Conservation (phyloP, 2,888 invertebrate genomes). For the Phymatocera aterrima region DNA sequence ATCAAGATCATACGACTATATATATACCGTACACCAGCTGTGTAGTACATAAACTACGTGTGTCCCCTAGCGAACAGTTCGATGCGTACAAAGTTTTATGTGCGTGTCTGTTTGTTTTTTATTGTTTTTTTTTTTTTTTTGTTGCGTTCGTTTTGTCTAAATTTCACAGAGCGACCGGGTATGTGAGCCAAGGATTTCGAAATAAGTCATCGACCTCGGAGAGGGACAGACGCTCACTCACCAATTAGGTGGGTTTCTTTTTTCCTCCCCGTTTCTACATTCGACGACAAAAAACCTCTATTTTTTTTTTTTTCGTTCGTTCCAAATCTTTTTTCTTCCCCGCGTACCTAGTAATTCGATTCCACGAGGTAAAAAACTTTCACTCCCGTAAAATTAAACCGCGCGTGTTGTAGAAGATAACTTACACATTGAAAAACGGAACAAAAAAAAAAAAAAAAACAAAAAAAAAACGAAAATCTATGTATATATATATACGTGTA, state of each 20-base stretch:
- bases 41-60: too few species aligned
- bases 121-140: background rate
- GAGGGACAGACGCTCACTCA: background rate
- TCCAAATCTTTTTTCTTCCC: background rate
- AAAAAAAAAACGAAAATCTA: too few species aligned
- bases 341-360: background rate
- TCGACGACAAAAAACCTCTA: background rate
- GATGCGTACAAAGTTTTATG: too few species aligned
- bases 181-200: conserved; percentile 44
- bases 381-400: conserved; percentile 25
- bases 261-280: background rate
- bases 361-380: background rate
- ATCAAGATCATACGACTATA: too few species aligned
- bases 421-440: too few species aligned
- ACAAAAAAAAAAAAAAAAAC: too few species aligned
- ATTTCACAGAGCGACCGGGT: conserved; percentile 21
- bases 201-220: conserved; percentile 28
- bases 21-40: too few species aligned
- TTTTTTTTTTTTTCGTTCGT: background rate
- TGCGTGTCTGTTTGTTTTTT: background rate
- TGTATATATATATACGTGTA: background rate
- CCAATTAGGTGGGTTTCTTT: background rate
- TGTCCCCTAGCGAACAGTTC: too few species aligned
- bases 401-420: too few species aligned
- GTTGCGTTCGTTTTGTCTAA: background rate